Evolutionary conservation across 2,888 invertebrate species (phyloP), one percentile per base, ranked within the genome.

Genomic region (Rhagonycha lutea): DNA sequence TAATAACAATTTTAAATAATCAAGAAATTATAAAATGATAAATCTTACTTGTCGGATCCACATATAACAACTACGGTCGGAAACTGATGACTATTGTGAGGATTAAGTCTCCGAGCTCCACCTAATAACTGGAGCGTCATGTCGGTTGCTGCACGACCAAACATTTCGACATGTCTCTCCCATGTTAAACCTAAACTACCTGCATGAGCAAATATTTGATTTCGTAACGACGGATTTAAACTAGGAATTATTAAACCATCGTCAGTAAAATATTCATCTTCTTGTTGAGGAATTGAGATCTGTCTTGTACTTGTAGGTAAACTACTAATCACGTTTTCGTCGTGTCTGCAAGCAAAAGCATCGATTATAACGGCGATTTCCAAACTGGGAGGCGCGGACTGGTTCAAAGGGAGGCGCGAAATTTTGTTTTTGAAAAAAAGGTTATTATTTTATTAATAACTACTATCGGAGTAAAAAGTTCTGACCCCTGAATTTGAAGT

Each of bases 21-120:
- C 7, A 0, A 10, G 8, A 8, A 14, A 24, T 63, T 26, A 62
- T 12, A 24, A 65, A 14, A 65, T 65, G 0, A 11, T 18, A 72
- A 68, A 70, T 65, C 29, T 84, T 90, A 90, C 84, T 90, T 89
- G 87, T 94, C 93, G 29, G 93, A 90, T 69, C 92, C 92, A 81
- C 92, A 92, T 83, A 96, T 89, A 78, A 94, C 92, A 73, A 94
- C 94, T 69, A 95, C 95, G 68, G 91, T 91, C 72, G 97, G 97
- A 90, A 93, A 91, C 88, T 97, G 97, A 89, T 97, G 97, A 78
- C 93, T 93, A 88, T 97, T 97, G 83, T 94, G 92, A 67, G 96
- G 94, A 85, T 94, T 95, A 74, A 97, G 89, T 72, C 96, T 90
- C 83, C 96, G 93, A 60, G 93, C 94, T 70, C 97, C 97, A 61